Evolutionary conservation across 2,888 invertebrate genomes (phyloP).

Genomic region (Eupithecia pulchellata): DNA sequence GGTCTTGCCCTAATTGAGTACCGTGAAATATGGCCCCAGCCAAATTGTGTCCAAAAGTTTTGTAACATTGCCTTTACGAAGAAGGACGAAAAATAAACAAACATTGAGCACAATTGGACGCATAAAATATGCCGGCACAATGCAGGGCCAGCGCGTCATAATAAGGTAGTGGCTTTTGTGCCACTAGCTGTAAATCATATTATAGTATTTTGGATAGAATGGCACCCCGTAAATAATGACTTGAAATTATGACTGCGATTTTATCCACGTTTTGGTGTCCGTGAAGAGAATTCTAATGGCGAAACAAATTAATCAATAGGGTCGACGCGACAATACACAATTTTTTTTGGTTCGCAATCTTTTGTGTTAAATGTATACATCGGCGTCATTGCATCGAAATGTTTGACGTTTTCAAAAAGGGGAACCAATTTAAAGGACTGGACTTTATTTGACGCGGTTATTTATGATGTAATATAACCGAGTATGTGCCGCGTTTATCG

Average conservation of each 20-base stretch:
- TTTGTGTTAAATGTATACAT: slow-evolving; percentile 60
- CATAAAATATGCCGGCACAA: slow-evolving; percentile 81
- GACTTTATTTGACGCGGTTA: slow-evolving; percentile 39
- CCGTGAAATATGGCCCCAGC: slow-evolving; percentile 77
- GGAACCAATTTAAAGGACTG: slow-evolving; percentile 51
- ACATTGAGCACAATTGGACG: slow-evolving; percentile 76
- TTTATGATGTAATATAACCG: slow-evolving; percentile 40
- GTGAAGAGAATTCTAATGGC: slow-evolving; percentile 77
- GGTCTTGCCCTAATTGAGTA: slow-evolving; percentile 68
- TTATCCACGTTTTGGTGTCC: slow-evolving; percentile 70
- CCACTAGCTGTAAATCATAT: slow-evolving; percentile 80
- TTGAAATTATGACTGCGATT: slow-evolving; percentile 72
- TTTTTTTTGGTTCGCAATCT: slow-evolving; percentile 62
- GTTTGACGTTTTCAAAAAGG: slow-evolving; percentile 50
- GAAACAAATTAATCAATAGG: slow-evolving; percentile 80
- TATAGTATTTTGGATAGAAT: slow-evolving; percentile 82
- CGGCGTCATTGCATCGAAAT: slow-evolving; percentile 49
- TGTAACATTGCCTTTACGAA: slow-evolving; percentile 80
- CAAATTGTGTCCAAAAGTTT: slow-evolving; percentile 69
- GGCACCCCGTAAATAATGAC: slow-evolving; percentile 81
- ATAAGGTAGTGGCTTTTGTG: slow-evolving; percentile 83
- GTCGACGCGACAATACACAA: slow-evolving; percentile 65
- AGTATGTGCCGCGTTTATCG: slow-evolving; percentile 50
- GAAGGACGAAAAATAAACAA: slow-evolving; percentile 84
- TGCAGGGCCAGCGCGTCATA: slow-evolving; percentile 82